Evolutionary conservation across 2,888 invertebrate species (phyloP).

Genomic region (Zaprionus bogoriensis): DNA sequence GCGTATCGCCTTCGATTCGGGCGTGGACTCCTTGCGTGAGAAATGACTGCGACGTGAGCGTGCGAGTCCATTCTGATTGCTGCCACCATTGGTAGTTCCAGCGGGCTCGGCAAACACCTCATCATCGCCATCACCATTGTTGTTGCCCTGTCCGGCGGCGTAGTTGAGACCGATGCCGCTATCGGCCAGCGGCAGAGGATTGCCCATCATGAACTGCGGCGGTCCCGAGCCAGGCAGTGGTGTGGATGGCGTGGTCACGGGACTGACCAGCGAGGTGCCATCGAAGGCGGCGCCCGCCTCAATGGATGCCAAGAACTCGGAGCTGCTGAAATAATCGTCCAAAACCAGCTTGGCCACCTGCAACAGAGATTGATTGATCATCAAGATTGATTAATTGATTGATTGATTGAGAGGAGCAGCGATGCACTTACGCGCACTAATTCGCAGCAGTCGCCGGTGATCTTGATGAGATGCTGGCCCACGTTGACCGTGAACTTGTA

Average conservation of each 20-base stretch:
- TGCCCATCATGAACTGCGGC: conserved; percentile 77
- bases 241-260: conserved; percentile 80
- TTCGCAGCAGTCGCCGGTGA: conserved; percentile 92
- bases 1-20: conserved; percentile 70
- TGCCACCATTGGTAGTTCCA: conserved; percentile 55
- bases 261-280: conserved; percentile 79
- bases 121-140: conserved; percentile 81
- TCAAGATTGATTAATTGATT: background rate
- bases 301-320: conserved; percentile 82
- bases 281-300: conserved; percentile 83
- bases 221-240: conserved; percentile 77
- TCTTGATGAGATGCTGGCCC: conserved; percentile 92
- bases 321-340: conserved; percentile 90
- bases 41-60: conserved; percentile 83
- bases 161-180: conserved; percentile 83
- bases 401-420: background rate
- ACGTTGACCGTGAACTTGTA: conserved; percentile 94
- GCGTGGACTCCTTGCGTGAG: conserved; percentile 82
- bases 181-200: conserved; percentile 79
- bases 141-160: conserved; percentile 58
- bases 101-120: conserved; percentile 80
- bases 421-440: conserved; percentile 89
- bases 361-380: background rate
- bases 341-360: conserved; percentile 93
- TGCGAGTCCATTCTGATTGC: conserved; percentile 78